Conservation (phyloP, 2,113 vertebrate species). For the Tachysurus fulvidraco region DNA sequence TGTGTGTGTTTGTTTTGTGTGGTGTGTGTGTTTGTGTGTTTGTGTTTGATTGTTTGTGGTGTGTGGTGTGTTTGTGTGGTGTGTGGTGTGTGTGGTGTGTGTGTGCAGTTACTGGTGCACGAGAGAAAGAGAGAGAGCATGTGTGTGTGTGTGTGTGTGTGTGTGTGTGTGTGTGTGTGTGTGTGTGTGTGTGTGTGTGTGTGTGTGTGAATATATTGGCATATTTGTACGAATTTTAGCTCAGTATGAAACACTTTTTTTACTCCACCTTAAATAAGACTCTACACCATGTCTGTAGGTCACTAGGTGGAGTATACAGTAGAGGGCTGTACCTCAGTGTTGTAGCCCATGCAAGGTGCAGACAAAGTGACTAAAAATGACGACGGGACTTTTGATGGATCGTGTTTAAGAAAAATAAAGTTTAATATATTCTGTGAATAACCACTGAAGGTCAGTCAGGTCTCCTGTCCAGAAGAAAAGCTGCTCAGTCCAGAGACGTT, state of each 20-base stretch:
- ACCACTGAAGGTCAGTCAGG: background rate
- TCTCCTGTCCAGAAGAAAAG: background rate
- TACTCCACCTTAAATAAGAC: no score
- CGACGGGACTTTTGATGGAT: background rate
- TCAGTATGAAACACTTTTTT: background rate
- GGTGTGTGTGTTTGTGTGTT: background rate
- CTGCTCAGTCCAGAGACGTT: background rate
- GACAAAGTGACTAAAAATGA: background rate
- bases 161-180: no score
- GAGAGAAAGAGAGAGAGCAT: no score
- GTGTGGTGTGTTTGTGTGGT: background rate
- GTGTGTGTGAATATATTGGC: background rate
- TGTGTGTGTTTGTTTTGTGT: background rate
- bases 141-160: background rate
- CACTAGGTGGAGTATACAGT: background rate
- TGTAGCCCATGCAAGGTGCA: background rate
- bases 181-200: background rate
- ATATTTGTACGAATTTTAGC: no score
- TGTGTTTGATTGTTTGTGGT: no score
- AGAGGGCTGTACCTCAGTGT: background rate
- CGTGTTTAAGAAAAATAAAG: background rate
- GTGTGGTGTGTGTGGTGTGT: no score
- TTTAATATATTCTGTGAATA: background rate
- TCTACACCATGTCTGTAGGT: background rate
- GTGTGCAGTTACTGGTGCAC: no score